Base-by-base conservation (phyloP, 2,888 invertebrate genomes). In the Chloromyia formosa region DNA sequence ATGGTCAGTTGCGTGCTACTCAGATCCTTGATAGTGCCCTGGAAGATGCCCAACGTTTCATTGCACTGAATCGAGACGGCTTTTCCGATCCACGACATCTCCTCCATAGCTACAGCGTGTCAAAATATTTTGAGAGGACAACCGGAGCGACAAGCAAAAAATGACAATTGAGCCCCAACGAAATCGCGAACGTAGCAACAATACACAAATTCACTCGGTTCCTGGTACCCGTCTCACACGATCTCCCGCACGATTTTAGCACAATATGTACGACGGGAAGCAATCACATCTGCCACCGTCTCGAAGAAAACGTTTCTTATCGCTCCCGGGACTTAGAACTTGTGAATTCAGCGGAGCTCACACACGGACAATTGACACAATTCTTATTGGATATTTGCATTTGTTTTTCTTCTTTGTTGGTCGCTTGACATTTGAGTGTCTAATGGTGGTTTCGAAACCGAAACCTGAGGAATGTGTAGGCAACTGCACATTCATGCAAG, bases 1-100 rank as follows among this genome's bases (percentile, higher is more conserved):
- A 96, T 88, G 1, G 93, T 93, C 78, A 96, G 89, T 66, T 89
- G 88, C 60, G 87, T 86, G 69, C 90, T 90, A 80, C 93, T 92
- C 27, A 94, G 92, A 80, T 90, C 88, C 74, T 90, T 86, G 77
- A 96, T 95, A 61, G 88, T 88, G 45, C 90, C 85, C 85, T 96
- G 95, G 83, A 93, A 96, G 76, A 91, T 91, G 64, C 94, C 94
- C 77, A 93, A 84, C 61, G 90, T 89, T 76, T 91, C 91, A 27
- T 90, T 90, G 84, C 95, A 95, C 83, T 93, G 92, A 76, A 96
- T 91, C 18, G 95, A 94, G 78, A 96, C 94, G 78, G 92, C 91
- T 83, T 91, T 93, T 71, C 95, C 96, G 77, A 92, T 84, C 90
- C 90, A 93, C 79, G 88, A 45, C 16, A 27, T 86, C 77, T 74